A percentile compares a stretch with the other conserved stretches of the same genome.
These are phyloP conservation scores for Ferdinandea cuprea DNA, from an alignment of 2,888 invertebrate species.

Conservation along the genomic window DNA sequence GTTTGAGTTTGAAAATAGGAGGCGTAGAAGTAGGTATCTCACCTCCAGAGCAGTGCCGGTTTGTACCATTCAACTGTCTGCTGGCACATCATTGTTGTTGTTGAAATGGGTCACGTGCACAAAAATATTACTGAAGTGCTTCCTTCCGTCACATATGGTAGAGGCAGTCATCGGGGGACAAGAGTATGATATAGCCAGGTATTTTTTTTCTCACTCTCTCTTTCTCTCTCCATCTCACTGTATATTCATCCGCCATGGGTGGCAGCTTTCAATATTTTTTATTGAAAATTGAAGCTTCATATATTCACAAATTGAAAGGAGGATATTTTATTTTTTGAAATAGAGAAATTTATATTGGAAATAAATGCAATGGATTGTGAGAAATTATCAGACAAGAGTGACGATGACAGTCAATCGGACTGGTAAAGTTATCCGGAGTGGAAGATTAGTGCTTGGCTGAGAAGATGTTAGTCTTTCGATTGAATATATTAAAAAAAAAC, in stretches of 20 bases:
- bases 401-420: slow-evolving; percentile 35
- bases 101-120: slow-evolving; percentile 73
- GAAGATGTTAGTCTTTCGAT: too few relatives aligned
- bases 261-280: slow-evolving; percentile 49
- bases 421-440: slow-evolving; percentile 27
- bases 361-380: slow-evolving; percentile 70
- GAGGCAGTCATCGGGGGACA: slow-evolving; percentile 17
- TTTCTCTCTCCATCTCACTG: not conserved
- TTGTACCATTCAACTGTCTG: slow-evolving; percentile 56
- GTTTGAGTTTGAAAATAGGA: not conserved
- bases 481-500: too few relatives aligned
- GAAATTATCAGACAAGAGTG: slow-evolving; percentile 57
- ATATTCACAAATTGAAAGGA: slow-evolving; percentile 9
- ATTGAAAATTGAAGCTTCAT: slow-evolving; percentile 39
- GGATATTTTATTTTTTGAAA: slow-evolving; percentile 28
- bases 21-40: slow-evolving; percentile 25
- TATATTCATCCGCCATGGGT: not conserved
- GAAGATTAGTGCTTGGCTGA: slow-evolving; percentile 35
- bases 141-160: slow-evolving; percentile 71
- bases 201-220: not conserved
- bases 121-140: slow-evolving; percentile 71
- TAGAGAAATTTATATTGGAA: slow-evolving; percentile 66
- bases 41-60: slow-evolving; percentile 3
- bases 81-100: slow-evolving; percentile 50
- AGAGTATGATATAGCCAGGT: slow-evolving; percentile 30